Evolutionary conservation across 2,888 invertebrate genomes (phyloP).

Genomic region (Eilema griseolum): DNA sequence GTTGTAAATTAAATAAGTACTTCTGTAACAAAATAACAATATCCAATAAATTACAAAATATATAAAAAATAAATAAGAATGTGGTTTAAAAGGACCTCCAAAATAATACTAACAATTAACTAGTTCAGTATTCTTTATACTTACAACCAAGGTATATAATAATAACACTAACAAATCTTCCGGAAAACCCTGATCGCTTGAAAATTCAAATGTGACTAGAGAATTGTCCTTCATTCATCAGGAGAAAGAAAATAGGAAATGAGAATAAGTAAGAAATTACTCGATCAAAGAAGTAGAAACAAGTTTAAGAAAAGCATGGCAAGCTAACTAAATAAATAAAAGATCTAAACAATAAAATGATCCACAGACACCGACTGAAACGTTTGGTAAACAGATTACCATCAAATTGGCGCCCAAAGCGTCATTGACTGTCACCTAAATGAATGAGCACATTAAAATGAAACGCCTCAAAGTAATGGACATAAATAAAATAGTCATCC

Average conservation of each 20-base stretch:
- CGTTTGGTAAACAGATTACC: constrained; percentile 72
- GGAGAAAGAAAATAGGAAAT: background rate
- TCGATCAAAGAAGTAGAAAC: background rate
- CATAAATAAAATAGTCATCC: constrained; percentile 84
- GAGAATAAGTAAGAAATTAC: background rate
- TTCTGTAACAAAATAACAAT: constrained; percentile 14
- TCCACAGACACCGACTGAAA: constrained; percentile 61
- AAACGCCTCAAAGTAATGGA: constrained; percentile 76
- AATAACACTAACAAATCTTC: background rate
- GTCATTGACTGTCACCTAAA: constrained; percentile 80
- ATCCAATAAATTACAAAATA: background rate
- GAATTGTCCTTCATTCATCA: background rate
- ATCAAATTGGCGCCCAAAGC: constrained; percentile 83
- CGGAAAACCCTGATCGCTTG: background rate
- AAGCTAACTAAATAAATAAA: constrained; percentile 39
- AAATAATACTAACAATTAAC: background rate
- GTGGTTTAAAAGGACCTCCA: background rate
- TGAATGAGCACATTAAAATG: constrained; percentile 83
- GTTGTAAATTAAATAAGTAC: constrained; percentile 55
- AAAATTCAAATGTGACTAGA: background rate
- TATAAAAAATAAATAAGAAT: background rate
- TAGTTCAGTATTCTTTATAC: background rate
- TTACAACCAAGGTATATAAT: background rate
- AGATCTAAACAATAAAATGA: constrained; percentile 61
- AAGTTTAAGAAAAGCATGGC: background rate